Evolutionary conservation across 2,888 invertebrate genomes (phyloP), one percentile per base, ranked within the genome.

Genomic region (Harpalus rubripes): DNA sequence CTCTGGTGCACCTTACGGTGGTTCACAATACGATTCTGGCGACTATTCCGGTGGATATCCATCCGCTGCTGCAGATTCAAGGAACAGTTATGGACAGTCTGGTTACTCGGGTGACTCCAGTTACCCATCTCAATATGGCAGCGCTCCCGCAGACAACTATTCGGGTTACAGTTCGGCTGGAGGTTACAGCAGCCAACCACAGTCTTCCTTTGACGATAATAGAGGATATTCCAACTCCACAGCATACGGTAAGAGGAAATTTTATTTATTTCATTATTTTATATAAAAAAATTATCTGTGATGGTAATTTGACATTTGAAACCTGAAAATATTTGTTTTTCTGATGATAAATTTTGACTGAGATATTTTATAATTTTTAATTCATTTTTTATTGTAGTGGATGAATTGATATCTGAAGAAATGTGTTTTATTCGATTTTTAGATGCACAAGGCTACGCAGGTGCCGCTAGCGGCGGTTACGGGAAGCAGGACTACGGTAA

Each of bases 401-500:
- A 56, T 22, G 61, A 44, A 39, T 1, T 68, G 32, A 32, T 68
- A 12, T 15, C 7, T 7, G 26, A n/a, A 7, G 32, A 5, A 32
- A 32, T 32, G 32, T 32, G n/a, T 22, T 65, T 72, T 85, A 56
- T 72, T 52, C 78, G n/a, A 22, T 74, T 86, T 86, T 12, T 85
- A 87, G 87, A 87, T 84, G 79, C 87, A 68, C 87, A 87, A 86
- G 87, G 87, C 56, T 87, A 87, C 80, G 87, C 86, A 61, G 87
- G 87, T 74, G 85, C 87, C 52, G 84, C 86, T 41, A 87, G 87
- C 61, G 86, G 86, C 44, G 86, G 86, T 58, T 87, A 86, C 76
- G 87, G 86, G 65, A 86, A 86, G 84, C 87, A 86, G 86, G 87
- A 87, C 80, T 87, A 87, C 86, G 87, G 87, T 87, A 87, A 87